These are phyloP conservation scores for Peromyscus eremicus DNA, from an alignment of 2,797 vertebrate genomes.

Conservation along the genomic window DNA sequence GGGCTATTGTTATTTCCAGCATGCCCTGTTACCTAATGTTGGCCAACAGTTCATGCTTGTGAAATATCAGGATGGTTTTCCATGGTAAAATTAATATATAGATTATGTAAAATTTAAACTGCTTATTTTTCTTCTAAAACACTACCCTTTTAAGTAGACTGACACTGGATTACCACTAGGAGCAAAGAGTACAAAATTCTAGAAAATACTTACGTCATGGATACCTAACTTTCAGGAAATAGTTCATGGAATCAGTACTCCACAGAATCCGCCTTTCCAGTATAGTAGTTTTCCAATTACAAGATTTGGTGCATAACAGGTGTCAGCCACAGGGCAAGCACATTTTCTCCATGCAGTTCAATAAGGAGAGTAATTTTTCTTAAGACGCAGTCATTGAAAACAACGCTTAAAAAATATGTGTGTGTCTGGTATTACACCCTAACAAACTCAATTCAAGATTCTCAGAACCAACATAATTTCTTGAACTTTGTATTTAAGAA, in stretches of 20 bases:
- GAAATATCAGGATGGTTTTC: neutral
- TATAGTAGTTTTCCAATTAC: neutral
- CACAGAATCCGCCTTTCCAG: neutral
- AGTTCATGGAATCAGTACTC: neutral
- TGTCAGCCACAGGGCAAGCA: neutral
- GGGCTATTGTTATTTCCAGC: neutral
- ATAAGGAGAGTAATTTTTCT: neutral
- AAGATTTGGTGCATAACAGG: neutral
- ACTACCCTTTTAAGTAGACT: neutral
- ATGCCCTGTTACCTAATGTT: neutral
- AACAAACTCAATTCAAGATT: neutral
- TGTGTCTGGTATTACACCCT: neutral
- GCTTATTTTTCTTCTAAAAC: constrained; percentile 14
- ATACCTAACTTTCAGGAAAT: neutral
- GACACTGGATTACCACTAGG: neutral
- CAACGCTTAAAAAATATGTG: neutral
- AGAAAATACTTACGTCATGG: constrained; percentile 34
- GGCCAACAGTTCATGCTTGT: neutral
- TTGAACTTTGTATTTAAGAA: constrained; percentile 37
- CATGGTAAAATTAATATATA: neutral
- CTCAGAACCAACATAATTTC: neutral
- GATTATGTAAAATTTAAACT: neutral
- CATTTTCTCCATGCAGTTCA: neutral
- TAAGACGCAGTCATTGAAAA: constrained; percentile 14
- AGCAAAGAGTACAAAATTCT: constrained; percentile 25